A percentile compares a stretch with the other conserved stretches of the same genome.
phyloP scores from a whole-genome alignment of 2,797 vertebrate genomes.

The Phataginus tetradactyla region DNA sequence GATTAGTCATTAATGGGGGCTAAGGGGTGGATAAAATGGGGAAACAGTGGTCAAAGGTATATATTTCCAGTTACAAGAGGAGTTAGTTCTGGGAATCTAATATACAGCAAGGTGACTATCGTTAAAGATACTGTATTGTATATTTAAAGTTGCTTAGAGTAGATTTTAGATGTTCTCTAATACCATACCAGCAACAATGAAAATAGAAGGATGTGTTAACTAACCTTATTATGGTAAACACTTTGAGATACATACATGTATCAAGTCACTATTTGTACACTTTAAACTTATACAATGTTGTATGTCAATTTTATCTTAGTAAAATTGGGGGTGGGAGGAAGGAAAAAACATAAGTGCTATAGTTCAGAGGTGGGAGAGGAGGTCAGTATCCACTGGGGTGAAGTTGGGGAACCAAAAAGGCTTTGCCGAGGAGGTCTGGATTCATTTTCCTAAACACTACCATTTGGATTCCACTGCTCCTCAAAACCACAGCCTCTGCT shows the following conservation, averaged over 20 bases:
- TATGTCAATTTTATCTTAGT: not conserved
- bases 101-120: not conserved
- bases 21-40: not conserved
- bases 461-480: not conserved
- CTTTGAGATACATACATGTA: not conserved
- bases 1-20: not conserved
- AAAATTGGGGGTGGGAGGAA: not conserved
- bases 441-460: not conserved
- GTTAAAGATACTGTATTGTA: not conserved
- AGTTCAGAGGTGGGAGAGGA: not conserved
- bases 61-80: not conserved
- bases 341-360: not conserved
- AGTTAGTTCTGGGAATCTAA: not conserved
- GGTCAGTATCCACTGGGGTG: not conserved
- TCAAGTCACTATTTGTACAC: not conserved
- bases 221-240: not conserved
- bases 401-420: not conserved
- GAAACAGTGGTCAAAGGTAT: not conserved
- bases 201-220: not conserved
- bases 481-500: slow-evolving; percentile 11
- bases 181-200: not conserved
- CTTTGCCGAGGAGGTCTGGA: slow-evolving; percentile 2
- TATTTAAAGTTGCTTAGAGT: not conserved
- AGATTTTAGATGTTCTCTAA: slow-evolving; percentile 29
- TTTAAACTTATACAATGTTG: slow-evolving; percentile 8